Conservation (phyloP, 2,888 invertebrate species). For the Nebria brevicollis region DNA sequence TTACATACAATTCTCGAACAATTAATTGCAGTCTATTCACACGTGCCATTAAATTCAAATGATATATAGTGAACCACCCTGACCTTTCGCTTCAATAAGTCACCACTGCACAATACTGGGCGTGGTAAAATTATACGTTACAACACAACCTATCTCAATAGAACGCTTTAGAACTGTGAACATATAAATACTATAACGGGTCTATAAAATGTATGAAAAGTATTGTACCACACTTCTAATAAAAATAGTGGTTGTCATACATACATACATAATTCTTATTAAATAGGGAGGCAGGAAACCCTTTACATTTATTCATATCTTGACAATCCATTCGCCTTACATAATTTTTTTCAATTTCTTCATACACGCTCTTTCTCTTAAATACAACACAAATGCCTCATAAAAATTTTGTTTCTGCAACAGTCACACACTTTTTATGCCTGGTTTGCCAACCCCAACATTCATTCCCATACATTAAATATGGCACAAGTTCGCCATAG, state of each 20-base stretch:
- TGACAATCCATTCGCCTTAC: too few relatives aligned
- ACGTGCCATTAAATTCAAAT: slow-evolving; percentile 23
- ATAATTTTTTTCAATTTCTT: too few relatives aligned
- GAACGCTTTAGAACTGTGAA: background rate
- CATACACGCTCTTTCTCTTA: too few relatives aligned
- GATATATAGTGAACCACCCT: slow-evolving; percentile 18
- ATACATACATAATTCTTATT: too few relatives aligned
- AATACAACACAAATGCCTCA: too few relatives aligned
- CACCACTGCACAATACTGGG: slow-evolving; percentile 19
- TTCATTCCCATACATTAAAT: too few relatives aligned
- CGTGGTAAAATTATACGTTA: slow-evolving; percentile 15
- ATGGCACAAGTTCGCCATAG: background rate
- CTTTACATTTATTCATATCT: too few relatives aligned
- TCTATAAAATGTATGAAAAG: background rate
- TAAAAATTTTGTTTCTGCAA: too few relatives aligned
- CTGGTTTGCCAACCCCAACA: too few relatives aligned
- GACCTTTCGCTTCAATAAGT: slow-evolving; percentile 21
- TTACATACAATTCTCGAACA: background rate
- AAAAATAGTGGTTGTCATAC: slow-evolving; percentile 15
- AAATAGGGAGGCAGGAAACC: too few relatives aligned
- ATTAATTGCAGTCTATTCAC: background rate
- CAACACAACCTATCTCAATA: slow-evolving; percentile 29
- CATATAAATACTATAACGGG: too few relatives aligned
- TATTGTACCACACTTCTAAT: slow-evolving; percentile 5
- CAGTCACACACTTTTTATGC: slow-evolving; percentile 2